Evolutionary conservation across 2,888 invertebrate genomes (phyloP), one percentile per base, ranked within the genome.

Genomic region (Amblyteles armatorius): DNA sequence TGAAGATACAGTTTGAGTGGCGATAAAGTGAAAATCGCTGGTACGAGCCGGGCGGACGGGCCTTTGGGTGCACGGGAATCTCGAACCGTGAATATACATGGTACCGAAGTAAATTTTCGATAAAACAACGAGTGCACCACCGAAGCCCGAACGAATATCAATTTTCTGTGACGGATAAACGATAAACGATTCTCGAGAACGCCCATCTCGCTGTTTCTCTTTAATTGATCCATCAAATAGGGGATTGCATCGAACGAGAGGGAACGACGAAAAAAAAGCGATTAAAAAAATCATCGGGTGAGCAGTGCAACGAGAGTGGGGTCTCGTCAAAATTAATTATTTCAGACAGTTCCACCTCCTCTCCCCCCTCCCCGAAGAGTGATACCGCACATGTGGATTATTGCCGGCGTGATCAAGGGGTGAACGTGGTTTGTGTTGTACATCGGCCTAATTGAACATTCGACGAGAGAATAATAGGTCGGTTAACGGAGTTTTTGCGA

Each of bases 381-480:
- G 68, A 60, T 60, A 55, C 48, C 22, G 22, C 40, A 33, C 68
- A 55, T 33, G 72, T 68, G 72, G 72, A 83, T 81, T 82, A 82
- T 60, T 33, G 19, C 5, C 33, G 55, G n/a, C 29, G 74, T 74
- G 52, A 29, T 44, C 36, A 40, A 72, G 26, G 19, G 16, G 19
- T 36, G 63, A 80, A 73, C 74, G 79, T 78, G 73, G 74, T 63
- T 69, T 57, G 83, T 71, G 79, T 57, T 50, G 67, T 60, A 69
- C 55, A 40, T 36, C 74, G 74, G 36, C 71, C 83, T 86, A 88
- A 90, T 90, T 89, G 88, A 88, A 88, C 88, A 89, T 89, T 90
- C 88, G 87, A 87, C 87, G 76, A 85, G 88, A 89, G 88, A 89
- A 89, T 88, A 90, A 90, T 90, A 89, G 88, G 85, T 87, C 87